Evolutionary conservation across 2,888 invertebrate species (phyloP).

Genomic region (Volucella zonaria): DNA sequence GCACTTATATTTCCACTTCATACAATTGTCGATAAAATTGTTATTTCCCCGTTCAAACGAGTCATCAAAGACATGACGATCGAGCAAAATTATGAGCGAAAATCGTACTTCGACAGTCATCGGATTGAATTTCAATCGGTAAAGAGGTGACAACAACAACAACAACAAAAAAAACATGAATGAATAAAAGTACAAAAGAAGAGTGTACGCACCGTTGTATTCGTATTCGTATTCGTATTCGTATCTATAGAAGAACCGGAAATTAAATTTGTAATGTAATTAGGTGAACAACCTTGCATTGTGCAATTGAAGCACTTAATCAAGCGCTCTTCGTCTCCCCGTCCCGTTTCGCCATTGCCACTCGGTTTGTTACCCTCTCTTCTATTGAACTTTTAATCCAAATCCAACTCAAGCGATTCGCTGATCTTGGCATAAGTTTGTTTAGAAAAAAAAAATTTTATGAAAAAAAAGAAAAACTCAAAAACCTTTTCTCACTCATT

Average conservation of each 20-base stretch:
- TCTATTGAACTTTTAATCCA: slow-evolving; percentile 31
- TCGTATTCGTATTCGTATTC: slow-evolving; percentile 5
- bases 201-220: slow-evolving; percentile 2
- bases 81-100: too few relatives aligned
- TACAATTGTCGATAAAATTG: too few relatives aligned
- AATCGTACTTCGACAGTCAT: background rate
- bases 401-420: slow-evolving; percentile 32
- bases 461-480: background rate
- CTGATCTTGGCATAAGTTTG: slow-evolving; percentile 60
- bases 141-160: slow-evolving; percentile 1
- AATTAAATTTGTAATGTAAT: slow-evolving; percentile 61
- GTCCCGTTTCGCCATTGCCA: too few relatives aligned
- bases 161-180: slow-evolving; percentile 4
- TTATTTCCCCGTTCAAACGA: too few relatives aligned
- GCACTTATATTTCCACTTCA: too few relatives aligned
- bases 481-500: background rate
- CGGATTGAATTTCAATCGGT: slow-evolving; percentile 7
- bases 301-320: slow-evolving; percentile 58
- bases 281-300: slow-evolving; percentile 41
- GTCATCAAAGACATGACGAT: too few relatives aligned
- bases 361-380: background rate
- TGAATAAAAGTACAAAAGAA: background rate
- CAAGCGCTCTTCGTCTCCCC: slow-evolving; percentile 34
- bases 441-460: background rate
- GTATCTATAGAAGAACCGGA: slow-evolving; percentile 54